Evolutionary conservation across 1,140 invertebrate species (phyloP), one percentile per base, ranked within the genome.

Genomic region (Sarcophaga bullata): DNA sequence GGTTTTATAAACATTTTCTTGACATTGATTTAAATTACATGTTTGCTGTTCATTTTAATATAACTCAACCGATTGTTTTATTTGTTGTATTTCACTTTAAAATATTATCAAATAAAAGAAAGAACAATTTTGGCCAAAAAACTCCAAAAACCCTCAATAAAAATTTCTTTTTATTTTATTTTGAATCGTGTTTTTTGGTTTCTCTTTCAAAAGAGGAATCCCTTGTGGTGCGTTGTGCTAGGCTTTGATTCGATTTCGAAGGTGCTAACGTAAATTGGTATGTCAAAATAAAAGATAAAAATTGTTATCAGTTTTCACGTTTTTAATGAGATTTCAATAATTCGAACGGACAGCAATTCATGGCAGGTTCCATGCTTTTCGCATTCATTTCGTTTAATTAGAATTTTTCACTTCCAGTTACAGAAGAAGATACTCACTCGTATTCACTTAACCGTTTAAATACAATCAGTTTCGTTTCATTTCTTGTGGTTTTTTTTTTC

Each of bases 11-110:
- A 19, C n/a, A 78, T 17, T 78, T 78, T 78, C 50, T 50, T 78
- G 75, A 78, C 75, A 78, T 78, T 78, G 75, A 78, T 78, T 78
- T 78, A 78, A 78, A 78, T 78, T 78, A 78, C 75, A 78, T 78
- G 75, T 49, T n/a, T 78, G 75, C 50, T 78, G 75, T 78, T 78
- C 75, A 78, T 78, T 78, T 68, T 52, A 78, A 78, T 78, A 78
- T 78, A 37, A 50, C 46, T 76, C 48, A 48, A 48, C 54, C 1
- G 48, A 48, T 48, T 76, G 17, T 76, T 76, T 72, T 25, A 72
- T 72, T 72, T 25, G 10, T 25, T 3, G 17, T 25, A 7, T 25
- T n/a, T 72, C 17, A 19, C 10, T n/a, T 72, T 72, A 19, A 72
- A 9, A 72, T 19, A 19, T 25, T 72, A 72, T 7, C 62, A 72